phyloP scores from a whole-genome alignment of 2,888 invertebrate species.

The Drosophila multiciliata region DNA sequence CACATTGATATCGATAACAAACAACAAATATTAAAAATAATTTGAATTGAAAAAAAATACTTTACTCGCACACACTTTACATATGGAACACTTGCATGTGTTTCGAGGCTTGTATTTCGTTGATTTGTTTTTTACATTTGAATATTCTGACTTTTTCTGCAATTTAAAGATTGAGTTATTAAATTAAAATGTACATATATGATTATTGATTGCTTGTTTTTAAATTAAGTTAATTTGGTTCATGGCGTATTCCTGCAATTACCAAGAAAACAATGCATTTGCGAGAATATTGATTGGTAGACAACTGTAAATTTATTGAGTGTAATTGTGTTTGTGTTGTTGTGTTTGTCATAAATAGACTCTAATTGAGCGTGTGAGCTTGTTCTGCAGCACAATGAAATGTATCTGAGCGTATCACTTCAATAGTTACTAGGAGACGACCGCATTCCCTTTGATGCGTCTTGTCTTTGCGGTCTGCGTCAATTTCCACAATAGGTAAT shows the following conservation, averaged over 20 bases:
- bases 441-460: slow-evolving; percentile 19
- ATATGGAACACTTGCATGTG: too few species aligned
- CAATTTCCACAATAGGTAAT: slow-evolving; percentile 32
- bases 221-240: not conserved
- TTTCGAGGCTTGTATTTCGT: not conserved
- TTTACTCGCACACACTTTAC: not conserved
- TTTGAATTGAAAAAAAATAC: not conserved
- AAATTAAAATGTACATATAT: not conserved
- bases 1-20: not conserved
- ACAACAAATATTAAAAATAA: not conserved
- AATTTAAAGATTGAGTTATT: not conserved
- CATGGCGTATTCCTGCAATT: too few species aligned
- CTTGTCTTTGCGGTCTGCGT: slow-evolving; percentile 3
- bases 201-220: not conserved
- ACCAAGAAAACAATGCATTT: not conserved
- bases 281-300: not conserved
- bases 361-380: not conserved
- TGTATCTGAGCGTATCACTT: not conserved
- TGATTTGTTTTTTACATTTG: not conserved
- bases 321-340: too few species aligned
- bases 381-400: not conserved
- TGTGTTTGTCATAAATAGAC: not conserved
- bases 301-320: not conserved
- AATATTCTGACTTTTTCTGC: not conserved
- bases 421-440: slow-evolving; percentile 25